Base-by-base conservation (phyloP, 2,888 invertebrate genomes). In the Ischnura elegans region DNA sequence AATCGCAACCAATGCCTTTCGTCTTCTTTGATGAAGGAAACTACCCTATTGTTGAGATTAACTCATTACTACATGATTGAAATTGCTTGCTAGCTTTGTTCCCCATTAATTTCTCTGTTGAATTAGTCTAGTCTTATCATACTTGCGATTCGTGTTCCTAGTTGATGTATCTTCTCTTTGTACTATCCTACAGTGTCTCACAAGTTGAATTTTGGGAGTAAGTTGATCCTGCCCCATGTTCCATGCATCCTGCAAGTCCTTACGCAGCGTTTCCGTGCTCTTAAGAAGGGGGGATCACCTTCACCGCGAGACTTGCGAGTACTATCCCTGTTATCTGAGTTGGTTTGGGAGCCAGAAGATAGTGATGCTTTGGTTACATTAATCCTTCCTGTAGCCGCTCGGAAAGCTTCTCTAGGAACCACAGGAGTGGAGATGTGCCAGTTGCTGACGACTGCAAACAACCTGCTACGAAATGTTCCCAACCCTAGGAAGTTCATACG, bases 161-260 rank as follows among this genome's bases (percentile, higher is more conserved):
- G n/a, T n/a, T n/a, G n/a, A n/a, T n/a, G n/a, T n/a, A n/a, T 10
- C 51, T 8, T 51, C 51, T 51, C 51, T 19, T 1, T 51, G 2
- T 61, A 61, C 21, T 93, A 10, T 55, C 19, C 29, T 66, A 47
- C 84, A 94, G 90, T 90, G 42, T 90, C 61, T 42, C 93, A 85
- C 29, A 96, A 96, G 93, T 96, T 97, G 6, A 98, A 98, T 95
- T 97, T 97, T 94, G 98, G 98, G 0, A 98, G 98, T 94, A 96
- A 97, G 94, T 97, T 99, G 93, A 95, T 99, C 5, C 96, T 98
- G 87, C 98, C 98, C 0, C 97, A 98, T 95, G 97, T 98, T 47
- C 96, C 97, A 6, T 96, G 96, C 93, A 97, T 99, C 94, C 96
- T 99, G 93, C 97, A 97, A 94, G 97, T 97, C 87, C 97, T 98